phyloP scores from a whole-genome alignment of 2,888 invertebrate species.

The Diploptera punctata region DNA sequence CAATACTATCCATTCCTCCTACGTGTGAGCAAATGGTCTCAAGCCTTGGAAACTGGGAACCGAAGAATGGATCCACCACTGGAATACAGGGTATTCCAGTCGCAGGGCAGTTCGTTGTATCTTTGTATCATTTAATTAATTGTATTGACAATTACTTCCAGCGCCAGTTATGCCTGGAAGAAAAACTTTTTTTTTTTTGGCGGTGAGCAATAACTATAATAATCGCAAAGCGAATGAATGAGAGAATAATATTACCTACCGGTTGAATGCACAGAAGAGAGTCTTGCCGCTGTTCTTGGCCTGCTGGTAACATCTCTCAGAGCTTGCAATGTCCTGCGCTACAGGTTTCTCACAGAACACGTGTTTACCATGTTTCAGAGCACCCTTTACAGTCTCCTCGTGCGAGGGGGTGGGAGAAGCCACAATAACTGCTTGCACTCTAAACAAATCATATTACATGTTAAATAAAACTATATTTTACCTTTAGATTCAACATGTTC shows the following conservation, averaged over 20 bases:
- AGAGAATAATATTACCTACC: constrained; percentile 45
- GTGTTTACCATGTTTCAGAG: constrained; percentile 63
- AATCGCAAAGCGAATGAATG: not conserved
- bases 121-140: too few species aligned
- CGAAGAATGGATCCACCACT: too few species aligned
- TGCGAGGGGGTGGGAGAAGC: constrained; percentile 67
- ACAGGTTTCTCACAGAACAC: constrained; percentile 76
- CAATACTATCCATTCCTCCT: too few species aligned
- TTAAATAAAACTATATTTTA: too few species aligned
- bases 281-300: constrained; percentile 62
- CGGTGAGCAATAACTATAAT: not conserved
- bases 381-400: constrained; percentile 61
- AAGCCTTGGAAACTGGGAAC: too few species aligned
- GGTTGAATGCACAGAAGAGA: constrained; percentile 70
- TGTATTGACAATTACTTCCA: too few species aligned
- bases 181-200: not conserved
- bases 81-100: too few species aligned
- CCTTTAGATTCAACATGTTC: too few species aligned
- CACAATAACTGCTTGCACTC: constrained; percentile 62
- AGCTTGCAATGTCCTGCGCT: constrained; percentile 61
- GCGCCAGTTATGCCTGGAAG: too few species aligned
- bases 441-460: too few species aligned
- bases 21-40: too few species aligned
- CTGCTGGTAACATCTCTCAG: constrained; percentile 63
- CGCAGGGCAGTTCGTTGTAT: too few species aligned